These are phyloP conservation scores for Andrena bucephala DNA, from an alignment of 2,888 invertebrate species.

Conservation along the genomic window DNA sequence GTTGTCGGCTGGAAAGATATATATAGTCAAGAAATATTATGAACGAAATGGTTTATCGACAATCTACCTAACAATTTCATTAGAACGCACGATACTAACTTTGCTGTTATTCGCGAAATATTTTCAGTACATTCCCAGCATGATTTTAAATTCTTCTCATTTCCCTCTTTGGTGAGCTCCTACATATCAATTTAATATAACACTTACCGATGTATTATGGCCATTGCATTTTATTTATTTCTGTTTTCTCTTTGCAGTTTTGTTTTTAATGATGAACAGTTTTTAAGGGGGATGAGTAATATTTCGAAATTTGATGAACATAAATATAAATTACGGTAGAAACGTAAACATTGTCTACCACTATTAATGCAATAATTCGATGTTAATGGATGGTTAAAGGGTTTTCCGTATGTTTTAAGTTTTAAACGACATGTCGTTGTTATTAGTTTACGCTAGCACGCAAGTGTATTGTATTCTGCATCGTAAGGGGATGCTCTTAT, in stretches of 20 bases:
- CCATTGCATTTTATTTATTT: not conserved
- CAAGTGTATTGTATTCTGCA: not conserved
- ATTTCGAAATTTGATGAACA: not conserved
- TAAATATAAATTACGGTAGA: not conserved
- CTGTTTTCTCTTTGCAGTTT: slow-evolving; percentile 8
- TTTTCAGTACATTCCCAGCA: not conserved
- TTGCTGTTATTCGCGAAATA: not conserved
- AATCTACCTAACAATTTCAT: not conserved
- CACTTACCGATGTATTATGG: not conserved
- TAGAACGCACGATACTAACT: not conserved
- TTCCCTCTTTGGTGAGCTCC: not conserved
- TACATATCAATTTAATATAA: not conserved
- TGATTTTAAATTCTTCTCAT: not conserved
- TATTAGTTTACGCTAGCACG: slow-evolving; percentile 12
- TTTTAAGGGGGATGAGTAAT: not conserved
- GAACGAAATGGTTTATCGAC: not conserved
- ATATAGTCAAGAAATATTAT: slow-evolving; percentile 21
- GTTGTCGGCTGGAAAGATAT: not conserved
- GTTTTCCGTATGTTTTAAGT: slow-evolving; percentile 16
- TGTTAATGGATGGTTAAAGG: not conserved
- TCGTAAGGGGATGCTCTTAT: not conserved
- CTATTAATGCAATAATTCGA: not conserved
- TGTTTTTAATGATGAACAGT: not conserved
- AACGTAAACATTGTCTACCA: not conserved
- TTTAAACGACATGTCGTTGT: slow-evolving; percentile 22